Base-by-base conservation (phyloP, 2,113 vertebrate genomes). In the Galemys pyrenaicus region DNA sequence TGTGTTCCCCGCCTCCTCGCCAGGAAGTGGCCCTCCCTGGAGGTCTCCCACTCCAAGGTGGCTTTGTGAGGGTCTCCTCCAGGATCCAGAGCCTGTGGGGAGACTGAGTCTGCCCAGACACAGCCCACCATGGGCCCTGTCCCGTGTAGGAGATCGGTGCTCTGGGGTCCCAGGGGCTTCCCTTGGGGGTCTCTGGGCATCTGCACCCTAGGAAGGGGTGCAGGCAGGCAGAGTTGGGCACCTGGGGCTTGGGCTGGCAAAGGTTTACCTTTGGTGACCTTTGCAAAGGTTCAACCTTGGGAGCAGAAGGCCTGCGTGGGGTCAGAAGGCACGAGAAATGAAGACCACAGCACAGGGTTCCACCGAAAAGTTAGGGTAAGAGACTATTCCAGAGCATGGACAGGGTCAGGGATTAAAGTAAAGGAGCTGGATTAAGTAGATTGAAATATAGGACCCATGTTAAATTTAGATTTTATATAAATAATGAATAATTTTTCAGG, bases 391-490 rank as follows among this genome's bases (percentile, higher is more conserved):
- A 68, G 49, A 24, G 8, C 20, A 3, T 13, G 35, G 78, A 9
- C 11, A 16, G 39, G 39, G 44, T 26, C 26, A n/a, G 65, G 16
- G 37, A 20, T 20, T 5, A 16, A 44, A 9, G 2, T 9, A 22
- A 35, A 13, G 7, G 44, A 58, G 12, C 15, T 86, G 62, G n/a
- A 83, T 32, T 22, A 39, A 49, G 46, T 51, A 60, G 82, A 85
- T 90, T 54, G 65, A 95, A 87, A 79, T 17, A 41, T 46, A 54
- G 32, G 28, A 39, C 35, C 9, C 83, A 54, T n/a, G 32, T 71
- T 56, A 77, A 32, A 75, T 84, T 19, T 67, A 35, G 26, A 68
- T 74, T 78, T 86, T 62, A 54, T 51, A 30, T 44, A 49, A 82
- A 56, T 41, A 58, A 24, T 39, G 24, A 89, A 65, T 60, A 39